These are phyloP conservation scores for Drosophila bifasciata DNA, from an alignment of 1,140 invertebrate genomes.

Conservation along the genomic window DNA sequence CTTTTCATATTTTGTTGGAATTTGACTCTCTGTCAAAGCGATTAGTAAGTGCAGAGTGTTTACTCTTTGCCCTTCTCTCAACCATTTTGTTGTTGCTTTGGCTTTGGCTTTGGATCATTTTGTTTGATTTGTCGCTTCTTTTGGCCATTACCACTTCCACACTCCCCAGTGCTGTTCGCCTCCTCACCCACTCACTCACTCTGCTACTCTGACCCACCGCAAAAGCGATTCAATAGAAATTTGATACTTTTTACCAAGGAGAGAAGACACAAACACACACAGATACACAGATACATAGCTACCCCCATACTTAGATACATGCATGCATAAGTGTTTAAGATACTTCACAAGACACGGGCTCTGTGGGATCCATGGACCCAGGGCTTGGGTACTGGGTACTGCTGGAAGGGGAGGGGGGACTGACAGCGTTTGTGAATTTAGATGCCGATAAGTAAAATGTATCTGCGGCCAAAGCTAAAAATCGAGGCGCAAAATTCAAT, in stretches of 20 bases:
- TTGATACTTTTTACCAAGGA: constrained; percentile 72
- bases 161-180: constrained; percentile 16
- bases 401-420: too few species aligned
- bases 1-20: constrained; percentile 43
- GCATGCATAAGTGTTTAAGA: constrained; percentile 25
- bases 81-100: constrained; percentile 28
- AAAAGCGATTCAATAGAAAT: constrained; percentile 41
- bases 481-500: constrained; percentile 79
- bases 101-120: constrained; percentile 20
- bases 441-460: constrained; percentile 83
- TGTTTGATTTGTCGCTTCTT: constrained; percentile 25
- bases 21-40: constrained; percentile 36
- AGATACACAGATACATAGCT: constrained; percentile 27
- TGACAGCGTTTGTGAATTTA: constrained; percentile 72
- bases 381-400: constrained; percentile 21
- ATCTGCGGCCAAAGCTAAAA: constrained; percentile 65
- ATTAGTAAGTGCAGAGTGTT: constrained; percentile 36
- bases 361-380: constrained; percentile 1
- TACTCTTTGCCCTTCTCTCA: constrained; percentile 22
- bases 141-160: not conserved
- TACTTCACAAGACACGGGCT: constrained; percentile 29
- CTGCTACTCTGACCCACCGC: too few species aligned
- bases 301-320: constrained; percentile 15
- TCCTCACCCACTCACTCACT: not conserved
- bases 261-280: constrained; percentile 30